These are phyloP conservation scores for Atherix ibis DNA, from an alignment of 2,888 invertebrate genomes.

Conservation along the genomic window DNA sequence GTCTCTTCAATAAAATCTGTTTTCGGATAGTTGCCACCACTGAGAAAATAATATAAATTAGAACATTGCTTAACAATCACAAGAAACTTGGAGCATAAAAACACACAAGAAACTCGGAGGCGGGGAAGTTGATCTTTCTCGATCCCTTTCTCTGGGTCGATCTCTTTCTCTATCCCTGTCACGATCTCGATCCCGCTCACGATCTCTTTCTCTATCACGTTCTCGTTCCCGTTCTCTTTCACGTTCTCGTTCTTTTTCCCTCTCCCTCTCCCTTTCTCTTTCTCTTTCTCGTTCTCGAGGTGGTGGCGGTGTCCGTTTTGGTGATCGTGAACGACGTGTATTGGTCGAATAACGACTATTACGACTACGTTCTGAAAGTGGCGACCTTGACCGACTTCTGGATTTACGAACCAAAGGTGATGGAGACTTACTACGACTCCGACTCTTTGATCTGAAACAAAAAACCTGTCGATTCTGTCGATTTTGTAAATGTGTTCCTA, in stretches of 20 bases:
- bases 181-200: slow-evolving; percentile 25
- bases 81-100: too few relatives aligned
- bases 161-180: slow-evolving; percentile 32
- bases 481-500: slow-evolving; percentile 18
- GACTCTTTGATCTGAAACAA: slow-evolving; percentile 31
- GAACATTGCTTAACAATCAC: slow-evolving; percentile 40
- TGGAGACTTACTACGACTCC: slow-evolving; percentile 36
- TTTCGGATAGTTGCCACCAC: slow-evolving; percentile 26
- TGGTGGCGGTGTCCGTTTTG: slow-evolving; percentile 33
- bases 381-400: slow-evolving; percentile 37
- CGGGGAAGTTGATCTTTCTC: slow-evolving; percentile 38
- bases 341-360: slow-evolving; percentile 7
- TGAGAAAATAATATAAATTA: slow-evolving; percentile 15
- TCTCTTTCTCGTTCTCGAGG: slow-evolving; percentile 34
- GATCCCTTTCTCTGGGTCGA: slow-evolving; percentile 30
- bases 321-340: slow-evolving; percentile 32
- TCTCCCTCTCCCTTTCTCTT: slow-evolving; percentile 28
- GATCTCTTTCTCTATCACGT: slow-evolving; percentile 28
- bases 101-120: too few relatives aligned
- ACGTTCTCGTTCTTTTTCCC: slow-evolving; percentile 14
- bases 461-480: not conserved
- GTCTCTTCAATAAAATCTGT: slow-evolving; percentile 62
- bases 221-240: slow-evolving; percentile 18
- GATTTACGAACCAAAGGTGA: slow-evolving; percentile 15
- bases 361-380: slow-evolving; percentile 20